These are phyloP conservation scores for Campoletis sonorensis DNA, from an alignment of 1,140 invertebrate species.

Conservation along the genomic window DNA sequence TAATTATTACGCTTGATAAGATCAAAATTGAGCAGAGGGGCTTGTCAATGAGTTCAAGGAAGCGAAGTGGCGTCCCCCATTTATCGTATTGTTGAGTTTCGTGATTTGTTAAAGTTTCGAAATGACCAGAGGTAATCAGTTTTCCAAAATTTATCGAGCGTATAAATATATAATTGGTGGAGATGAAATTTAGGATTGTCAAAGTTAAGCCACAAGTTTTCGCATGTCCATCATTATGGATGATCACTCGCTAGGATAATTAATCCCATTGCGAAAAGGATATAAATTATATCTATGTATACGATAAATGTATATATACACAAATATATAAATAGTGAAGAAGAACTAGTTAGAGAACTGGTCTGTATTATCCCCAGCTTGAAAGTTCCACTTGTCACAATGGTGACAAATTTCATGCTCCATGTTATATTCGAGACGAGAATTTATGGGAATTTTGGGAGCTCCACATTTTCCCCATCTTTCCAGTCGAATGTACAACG, in stretches of 20 bases:
- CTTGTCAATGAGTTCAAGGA: background rate
- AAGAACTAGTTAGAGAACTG: slow-evolving; percentile 74
- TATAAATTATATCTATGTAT: background rate
- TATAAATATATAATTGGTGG: slow-evolving; percentile 39
- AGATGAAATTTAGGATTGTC: slow-evolving; percentile 58
- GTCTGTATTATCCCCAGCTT: slow-evolving; percentile 66
- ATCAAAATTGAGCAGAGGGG: background rate
- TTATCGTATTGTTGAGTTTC: background rate
- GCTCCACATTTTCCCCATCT: slow-evolving; percentile 23
- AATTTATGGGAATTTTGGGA: slow-evolving; percentile 32
- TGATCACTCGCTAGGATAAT: slow-evolving; percentile 40
- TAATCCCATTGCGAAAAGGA: background rate
- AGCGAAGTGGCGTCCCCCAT: background rate
- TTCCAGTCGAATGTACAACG: slow-evolving; percentile 1
- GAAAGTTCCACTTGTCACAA: slow-evolving; percentile 66
- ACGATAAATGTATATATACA: no score
- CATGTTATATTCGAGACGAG: slow-evolving; percentile 63
- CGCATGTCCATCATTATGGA: slow-evolving; percentile 53
- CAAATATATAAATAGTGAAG: slow-evolving; percentile 55
- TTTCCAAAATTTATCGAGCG: slow-evolving; percentile 60
- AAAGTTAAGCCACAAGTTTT: slow-evolving; percentile 58
- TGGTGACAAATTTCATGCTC: slow-evolving; percentile 74
- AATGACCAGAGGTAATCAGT: slow-evolving; percentile 44
- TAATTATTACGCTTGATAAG: background rate
- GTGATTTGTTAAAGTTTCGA: background rate